Base-by-base conservation (phyloP, 2,113 vertebrate genomes). In the Heptranchias perlo region DNA sequence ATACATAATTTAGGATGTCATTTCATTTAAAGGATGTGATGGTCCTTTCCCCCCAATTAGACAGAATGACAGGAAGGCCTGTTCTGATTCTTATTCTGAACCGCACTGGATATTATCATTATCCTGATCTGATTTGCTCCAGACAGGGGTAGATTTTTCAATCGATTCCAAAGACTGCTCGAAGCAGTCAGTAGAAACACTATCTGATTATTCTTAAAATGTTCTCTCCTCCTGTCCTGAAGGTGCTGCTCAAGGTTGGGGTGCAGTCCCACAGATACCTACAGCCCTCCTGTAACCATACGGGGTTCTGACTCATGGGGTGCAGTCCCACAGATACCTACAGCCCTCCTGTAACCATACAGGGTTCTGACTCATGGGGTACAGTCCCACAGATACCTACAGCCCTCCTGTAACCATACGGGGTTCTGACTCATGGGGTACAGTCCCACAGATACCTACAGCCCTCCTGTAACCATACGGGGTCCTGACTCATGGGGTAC, bases 11-110 rank as follows among this genome's bases (percentile, higher is more conserved):
- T 62, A 4, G 58, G 89, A 93, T 93, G 89, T 93, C 89, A 93
- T 62, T 93, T 35, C 4, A 62, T 39, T 93, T 93, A 93, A 93
- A 93, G 54, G 31, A 93, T 93, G 89, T 93, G 89, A 93, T 93
- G 18, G 89, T 93, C n/a, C 62, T 93, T 62, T n/a, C 35, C 58
- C 58, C 58, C 35, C 89, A 93, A 62, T 62, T 93, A 93, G 89
- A 82, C 14, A 93, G 54, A 18, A 93, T 62, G 58, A 93, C 89
- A 93, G 89, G 62, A 58, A 62, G 58, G 89, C 58, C 61, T 10
- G 18, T 62, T 62, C 89, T 39, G 54, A 92, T 62, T 35, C 58
- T 16, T 92, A 92, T 35, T 61, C 58, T 62, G 58, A 93, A 18
- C 18, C 35, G 39, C 18, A n/a, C 35, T 93, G 35, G 89, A 25